These are phyloP conservation scores for Plebejus melissa DNA, from an alignment of 2,888 invertebrate genomes.

Conservation along the genomic window DNA sequence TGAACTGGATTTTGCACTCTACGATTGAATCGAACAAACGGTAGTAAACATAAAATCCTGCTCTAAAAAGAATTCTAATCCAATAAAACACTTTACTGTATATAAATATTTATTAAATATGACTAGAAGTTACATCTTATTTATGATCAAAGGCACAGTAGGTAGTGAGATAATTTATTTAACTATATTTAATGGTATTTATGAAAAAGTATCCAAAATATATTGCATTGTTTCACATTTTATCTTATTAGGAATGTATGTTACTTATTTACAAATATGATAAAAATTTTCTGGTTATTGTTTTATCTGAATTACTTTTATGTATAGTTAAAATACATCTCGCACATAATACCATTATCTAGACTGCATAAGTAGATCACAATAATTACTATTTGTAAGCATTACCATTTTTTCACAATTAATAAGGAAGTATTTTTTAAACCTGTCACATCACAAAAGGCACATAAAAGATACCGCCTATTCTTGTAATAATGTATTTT, in stretches of 20 bases:
- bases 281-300: neutral
- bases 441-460: neutral
- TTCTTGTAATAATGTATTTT: no score
- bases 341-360: neutral
- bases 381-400: neutral
- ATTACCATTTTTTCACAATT: neutral
- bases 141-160: neutral
- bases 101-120: conserved; percentile 24
- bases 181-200: neutral
- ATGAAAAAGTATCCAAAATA: neutral
- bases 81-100: neutral
- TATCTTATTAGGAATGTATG: neutral
- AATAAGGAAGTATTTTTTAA: neutral
- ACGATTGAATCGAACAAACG: neutral
- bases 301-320: no score
- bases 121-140: conserved; percentile 8
- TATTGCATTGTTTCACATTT: neutral
- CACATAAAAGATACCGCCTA: no score
- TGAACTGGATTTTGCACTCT: neutral
- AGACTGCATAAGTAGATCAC: neutral
- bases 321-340: neutral
- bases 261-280: neutral
- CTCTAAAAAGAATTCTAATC: neutral
- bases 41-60: neutral
- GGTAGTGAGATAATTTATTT: neutral